Evolutionary conservation across 2,888 invertebrate species (phyloP), one percentile per base, ranked within the genome.

Genomic region (Acrobeloides nanus): DNA sequence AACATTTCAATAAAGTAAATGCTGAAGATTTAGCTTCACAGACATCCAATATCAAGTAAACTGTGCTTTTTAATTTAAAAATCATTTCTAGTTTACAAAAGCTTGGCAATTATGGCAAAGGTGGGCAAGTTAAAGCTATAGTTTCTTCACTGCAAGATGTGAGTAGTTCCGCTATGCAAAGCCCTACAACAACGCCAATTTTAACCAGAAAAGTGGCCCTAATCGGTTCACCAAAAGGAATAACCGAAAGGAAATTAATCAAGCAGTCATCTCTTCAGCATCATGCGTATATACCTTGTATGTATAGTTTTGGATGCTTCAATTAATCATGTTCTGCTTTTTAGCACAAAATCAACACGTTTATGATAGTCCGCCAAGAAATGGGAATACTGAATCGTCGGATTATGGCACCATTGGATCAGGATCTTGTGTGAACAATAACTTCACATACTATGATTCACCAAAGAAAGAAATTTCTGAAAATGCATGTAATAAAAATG

Each of bases 141-240:
- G 47, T 60, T 31, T 54, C 53, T 7, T 57, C 53, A 8, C 39
- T 55, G n/a, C 55, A 55, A 27, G 57, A 58, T 34, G 41, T 55
- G 17, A 55, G 57, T 39, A 40, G 40, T 37, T 26, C 35, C 3
- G 53, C 18, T 7, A 26, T 56, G n/a, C 45, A 41, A 32, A 55
- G 55, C 26, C 55, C 55, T 15, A 46, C 50, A 8, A 55, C 59
- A 7, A 55, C 55, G 23, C 55, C 55, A 18, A 46, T 55, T 34
- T 21, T 55, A 31, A 46, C 34, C 10, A 24, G 58, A 18, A 38
- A 46, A 42, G 29, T 58, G 31, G 48, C 57, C 7, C 18, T 41
- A 3, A 6, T 51, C 4, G 39, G 56, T 17, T 53, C 53, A 7
- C 53, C 53, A 32, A 58, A 23, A 5, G 25, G 25, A 12, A 18